These are phyloP conservation scores for Chrysocyon brachyurus DNA, from an alignment of 2,797 vertebrate species.

Conservation along the genomic window DNA sequence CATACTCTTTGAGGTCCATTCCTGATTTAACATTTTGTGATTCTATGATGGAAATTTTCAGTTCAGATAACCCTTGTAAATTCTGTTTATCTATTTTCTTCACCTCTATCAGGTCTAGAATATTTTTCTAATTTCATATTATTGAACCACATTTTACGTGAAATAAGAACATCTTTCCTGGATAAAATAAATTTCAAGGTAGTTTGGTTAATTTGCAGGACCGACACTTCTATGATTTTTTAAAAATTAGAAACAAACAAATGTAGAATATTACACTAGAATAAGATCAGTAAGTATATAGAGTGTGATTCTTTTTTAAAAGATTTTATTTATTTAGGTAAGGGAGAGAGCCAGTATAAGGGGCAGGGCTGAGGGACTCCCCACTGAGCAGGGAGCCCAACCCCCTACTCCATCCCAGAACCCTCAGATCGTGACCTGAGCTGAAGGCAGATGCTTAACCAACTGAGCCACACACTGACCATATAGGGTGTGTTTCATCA, in stretches of 20 bases:
- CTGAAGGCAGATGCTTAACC: too few species aligned
- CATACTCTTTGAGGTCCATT: neutral
- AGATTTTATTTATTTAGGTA: too few species aligned
- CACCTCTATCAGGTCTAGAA: neutral
- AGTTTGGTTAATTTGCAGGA: neutral
- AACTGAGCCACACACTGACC: too few species aligned
- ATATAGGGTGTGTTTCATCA: neutral
- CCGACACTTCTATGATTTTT: neutral
- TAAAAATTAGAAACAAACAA: neutral
- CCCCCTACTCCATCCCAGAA: too few species aligned
- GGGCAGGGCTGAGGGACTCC: too few species aligned
- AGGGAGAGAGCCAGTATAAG: too few species aligned
- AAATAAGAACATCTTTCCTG: neutral
- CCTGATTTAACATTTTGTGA: neutral
- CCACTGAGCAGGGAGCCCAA: too few species aligned
- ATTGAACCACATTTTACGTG: neutral
- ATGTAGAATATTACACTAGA: neutral
- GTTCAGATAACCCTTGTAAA: neutral
- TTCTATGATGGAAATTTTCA: conserved; percentile 1
- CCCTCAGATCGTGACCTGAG: too few species aligned
- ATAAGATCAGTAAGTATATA: neutral
- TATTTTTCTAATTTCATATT: conserved; percentile 15
- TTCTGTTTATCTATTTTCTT: neutral
- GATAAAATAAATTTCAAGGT: neutral
- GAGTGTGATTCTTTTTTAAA: neutral